Conservation (phyloP, 2,797 vertebrate species). For the Xenopus petersii region DNA sequence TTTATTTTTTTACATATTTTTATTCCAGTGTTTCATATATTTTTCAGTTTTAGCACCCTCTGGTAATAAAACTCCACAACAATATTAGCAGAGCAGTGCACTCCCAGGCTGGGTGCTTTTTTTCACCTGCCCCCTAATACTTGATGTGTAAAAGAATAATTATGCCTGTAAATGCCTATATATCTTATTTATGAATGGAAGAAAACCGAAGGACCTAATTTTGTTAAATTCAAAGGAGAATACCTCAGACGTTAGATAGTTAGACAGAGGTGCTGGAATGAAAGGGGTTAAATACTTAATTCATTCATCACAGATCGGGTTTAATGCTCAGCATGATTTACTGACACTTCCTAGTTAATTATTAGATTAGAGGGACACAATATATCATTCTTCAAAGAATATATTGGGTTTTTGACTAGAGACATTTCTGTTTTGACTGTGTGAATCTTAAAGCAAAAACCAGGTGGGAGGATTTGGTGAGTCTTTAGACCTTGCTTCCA, state of each 20-base stretch:
- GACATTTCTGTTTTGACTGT: slow-evolving; percentile 70
- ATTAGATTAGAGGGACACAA: slow-evolving; percentile 64
- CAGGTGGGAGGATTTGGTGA: not conserved
- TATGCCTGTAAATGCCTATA: too few species aligned
- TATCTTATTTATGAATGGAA: too few species aligned
- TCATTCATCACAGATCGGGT: slow-evolving; percentile 61
- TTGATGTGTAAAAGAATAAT: too few species aligned
- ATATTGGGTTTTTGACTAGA: slow-evolving; percentile 60
- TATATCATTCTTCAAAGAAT: slow-evolving; percentile 66
- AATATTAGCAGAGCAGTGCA: too few species aligned
- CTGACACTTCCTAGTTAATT: slow-evolving; percentile 72
- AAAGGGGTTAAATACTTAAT: slow-evolving; percentile 36
- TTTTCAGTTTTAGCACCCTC: too few species aligned
- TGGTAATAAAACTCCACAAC: too few species aligned
- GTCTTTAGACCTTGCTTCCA: not conserved
- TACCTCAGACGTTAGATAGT: too few species aligned
- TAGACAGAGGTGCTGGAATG: not conserved
- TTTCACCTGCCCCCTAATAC: too few species aligned
- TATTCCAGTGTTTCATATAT: not conserved
- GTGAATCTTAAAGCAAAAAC: slow-evolving; percentile 59
- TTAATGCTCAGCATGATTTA: slow-evolving; percentile 67
- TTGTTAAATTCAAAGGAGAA: too few species aligned
- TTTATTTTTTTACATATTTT: slow-evolving; percentile 5
- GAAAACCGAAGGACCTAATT: too few species aligned
- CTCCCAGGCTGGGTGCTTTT: too few species aligned